A percentile compares a stretch with the other conserved stretches of the same genome.
phyloP scores from a whole-genome alignment of 2,888 invertebrate species.

The Machimus rusticus region DNA sequence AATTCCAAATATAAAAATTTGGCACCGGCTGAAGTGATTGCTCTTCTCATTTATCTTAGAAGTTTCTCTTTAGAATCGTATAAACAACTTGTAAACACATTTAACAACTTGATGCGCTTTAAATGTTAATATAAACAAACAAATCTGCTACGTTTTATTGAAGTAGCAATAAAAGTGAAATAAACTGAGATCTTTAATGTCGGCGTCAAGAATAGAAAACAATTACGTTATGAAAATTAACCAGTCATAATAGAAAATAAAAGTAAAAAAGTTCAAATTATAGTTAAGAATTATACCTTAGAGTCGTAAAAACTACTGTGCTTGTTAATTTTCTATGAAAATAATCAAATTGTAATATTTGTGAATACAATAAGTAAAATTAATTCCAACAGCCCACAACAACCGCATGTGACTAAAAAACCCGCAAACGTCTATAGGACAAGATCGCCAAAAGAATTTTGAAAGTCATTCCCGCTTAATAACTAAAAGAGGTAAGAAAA shows the following conservation, averaged over 20 bases:
- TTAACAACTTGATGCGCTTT: too few relatives aligned
- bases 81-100: not conserved
- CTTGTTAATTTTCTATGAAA: not conserved
- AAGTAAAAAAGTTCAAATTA: too few relatives aligned
- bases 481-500: not conserved
- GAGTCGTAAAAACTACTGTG: too few relatives aligned
- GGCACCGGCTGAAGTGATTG: not conserved
- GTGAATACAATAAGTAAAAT: not conserved
- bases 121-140: too few relatives aligned
- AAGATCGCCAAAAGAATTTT: not conserved
- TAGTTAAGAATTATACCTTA: too few relatives aligned
- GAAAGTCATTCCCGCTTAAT: not conserved
- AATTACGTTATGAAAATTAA: too few relatives aligned
- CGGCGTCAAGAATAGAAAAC: too few relatives aligned
- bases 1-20: not conserved
- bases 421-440: not conserved
- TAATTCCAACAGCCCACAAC: not conserved
- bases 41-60: too few relatives aligned
- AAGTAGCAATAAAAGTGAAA: too few relatives aligned
- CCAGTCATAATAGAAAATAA: too few relatives aligned
- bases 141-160: too few relatives aligned
- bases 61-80: not conserved
- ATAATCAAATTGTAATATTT: not conserved
- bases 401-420: not conserved
- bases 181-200: not conserved